Base-by-base conservation (phyloP, 2,797 vertebrate species). In the Oreochromis grahami region DNA sequence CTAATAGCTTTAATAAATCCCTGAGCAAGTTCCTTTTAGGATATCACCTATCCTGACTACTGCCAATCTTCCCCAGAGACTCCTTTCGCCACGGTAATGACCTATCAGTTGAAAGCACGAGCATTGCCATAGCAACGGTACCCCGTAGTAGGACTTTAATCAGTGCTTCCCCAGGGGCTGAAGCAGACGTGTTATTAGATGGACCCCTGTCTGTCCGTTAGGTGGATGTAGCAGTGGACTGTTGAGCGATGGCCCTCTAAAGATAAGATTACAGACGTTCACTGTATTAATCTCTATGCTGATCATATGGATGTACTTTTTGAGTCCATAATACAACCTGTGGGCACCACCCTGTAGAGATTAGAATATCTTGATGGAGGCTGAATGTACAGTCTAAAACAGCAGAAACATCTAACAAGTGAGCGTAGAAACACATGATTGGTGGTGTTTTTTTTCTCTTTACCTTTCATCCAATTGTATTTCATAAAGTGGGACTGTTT, bases 141-240 rank as follows among this genome's bases (percentile, higher is more conserved):
- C 90, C 93, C 56, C 86, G 58, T 85, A 78, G 87, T 82, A 84
- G 88, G 88, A 87, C 94, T 95, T 87, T 92, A 88, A 88, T 94
- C 94, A 95, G 87, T 90, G 80, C 85, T 15, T 91, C 92, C 93
- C 86, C 34, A 4, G 85, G 87, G 83, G 79, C 84, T 26, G 50
- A 32, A 78, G 53, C 72, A 88, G 88, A 76, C 19, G 3, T 78
- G 79, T 86, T 90, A 88, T 91, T 89, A 89, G 93, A 91, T 74
- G 13, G 80, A 80, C 29, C 70, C 58, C 76, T 79, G 63, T 84
- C 85, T 90, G 82, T 79, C 91, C 91, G 78, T 87, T 95, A 94
- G 95, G 90, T 91, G 90, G 88, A 74, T 83, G 78, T 82, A 21
- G 77, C 45, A 84, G 48, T 82, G 82, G 88, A 87, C 68, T 81